Evolutionary conservation across 1,140 invertebrate genomes (phyloP).

Genomic region (Daktulosphaira vitifoliae): DNA sequence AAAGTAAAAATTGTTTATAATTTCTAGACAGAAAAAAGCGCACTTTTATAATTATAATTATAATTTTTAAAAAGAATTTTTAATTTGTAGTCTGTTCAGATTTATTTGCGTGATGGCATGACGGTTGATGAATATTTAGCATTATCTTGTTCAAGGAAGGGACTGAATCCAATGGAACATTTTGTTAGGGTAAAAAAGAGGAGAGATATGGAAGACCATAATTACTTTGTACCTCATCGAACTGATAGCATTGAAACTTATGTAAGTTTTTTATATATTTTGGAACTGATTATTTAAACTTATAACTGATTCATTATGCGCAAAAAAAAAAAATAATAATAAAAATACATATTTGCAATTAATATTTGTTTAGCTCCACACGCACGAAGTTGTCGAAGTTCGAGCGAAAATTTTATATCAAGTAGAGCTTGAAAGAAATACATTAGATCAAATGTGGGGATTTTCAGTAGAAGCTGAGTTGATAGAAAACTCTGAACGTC

Average conservation of each 20-base stretch:
- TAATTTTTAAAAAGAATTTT: no score
- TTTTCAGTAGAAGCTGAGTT: conserved; percentile 95
- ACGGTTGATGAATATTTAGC: conserved; percentile 91
- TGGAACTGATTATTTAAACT: no score
- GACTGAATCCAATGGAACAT: conserved; percentile 86
- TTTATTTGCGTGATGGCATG: conserved; percentile 80
- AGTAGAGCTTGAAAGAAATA: conserved; percentile 80
- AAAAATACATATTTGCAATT: no score
- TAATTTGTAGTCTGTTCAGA: conserved; percentile 57
- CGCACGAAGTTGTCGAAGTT: conserved; percentile 91
- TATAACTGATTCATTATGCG: no score
- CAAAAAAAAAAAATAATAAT: no score
- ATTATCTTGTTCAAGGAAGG: conserved; percentile 79
- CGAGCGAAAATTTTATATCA: conserved; percentile 95
- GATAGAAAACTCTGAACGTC: conserved; percentile 87
- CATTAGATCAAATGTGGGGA: conserved; percentile 92
- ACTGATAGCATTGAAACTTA: conserved; percentile 90
- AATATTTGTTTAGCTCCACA: conserved; percentile 65
- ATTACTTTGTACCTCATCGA: conserved; percentile 88
- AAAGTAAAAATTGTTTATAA: no score
- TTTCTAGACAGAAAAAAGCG: no score
- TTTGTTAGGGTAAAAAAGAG: conserved; percentile 91
- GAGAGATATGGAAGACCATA: conserved; percentile 88
- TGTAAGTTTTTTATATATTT: conserved; percentile 56
- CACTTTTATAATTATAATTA: no score